Evolutionary conservation across 2,888 invertebrate species (phyloP).

Genomic region (Hedychridium roseum): DNA sequence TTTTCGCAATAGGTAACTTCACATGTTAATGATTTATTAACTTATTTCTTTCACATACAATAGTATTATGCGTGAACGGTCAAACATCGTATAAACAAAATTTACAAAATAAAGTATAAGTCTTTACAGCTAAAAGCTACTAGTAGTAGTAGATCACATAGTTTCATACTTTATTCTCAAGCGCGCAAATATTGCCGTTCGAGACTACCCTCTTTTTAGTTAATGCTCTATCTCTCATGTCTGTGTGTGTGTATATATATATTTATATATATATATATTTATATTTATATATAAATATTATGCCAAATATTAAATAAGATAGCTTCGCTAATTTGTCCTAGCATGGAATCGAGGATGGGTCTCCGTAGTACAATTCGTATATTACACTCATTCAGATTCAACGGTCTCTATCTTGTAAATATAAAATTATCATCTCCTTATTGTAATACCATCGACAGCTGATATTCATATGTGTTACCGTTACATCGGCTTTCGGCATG

Average conservation of each 20-base stretch:
- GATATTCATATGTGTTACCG: constrained; percentile 45
- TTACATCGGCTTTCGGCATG: too few relatives aligned
- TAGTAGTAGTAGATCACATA: constrained; percentile 63
- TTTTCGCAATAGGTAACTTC: constrained; percentile 43
- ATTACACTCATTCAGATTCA: constrained; percentile 52
- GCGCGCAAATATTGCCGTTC: constrained; percentile 37
- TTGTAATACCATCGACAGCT: constrained; percentile 57
- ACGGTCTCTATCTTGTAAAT: constrained; percentile 52
- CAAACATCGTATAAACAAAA: constrained; percentile 65
- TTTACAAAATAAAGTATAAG: constrained; percentile 65
- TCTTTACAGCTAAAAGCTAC: constrained; percentile 65
- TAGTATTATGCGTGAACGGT: constrained; percentile 64
- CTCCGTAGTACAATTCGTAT: constrained; percentile 50
- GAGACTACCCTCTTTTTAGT: constrained; percentile 39
- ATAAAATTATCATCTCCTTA: constrained; percentile 63
- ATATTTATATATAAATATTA: constrained; percentile 54
- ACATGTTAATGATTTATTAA: constrained; percentile 65
- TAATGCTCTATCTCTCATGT: constrained; percentile 41
- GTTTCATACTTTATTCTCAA: constrained; percentile 59
- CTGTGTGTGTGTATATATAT: constrained; percentile 34
- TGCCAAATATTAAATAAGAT: constrained; percentile 61
- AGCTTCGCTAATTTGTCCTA: constrained; percentile 57
- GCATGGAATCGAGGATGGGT: constrained; percentile 38
- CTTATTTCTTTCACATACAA: constrained; percentile 63
- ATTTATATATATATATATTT: constrained; percentile 37